phyloP scores from a whole-genome alignment of 2,888 invertebrate species.

The Phytoseiulus persimilis region DNA sequence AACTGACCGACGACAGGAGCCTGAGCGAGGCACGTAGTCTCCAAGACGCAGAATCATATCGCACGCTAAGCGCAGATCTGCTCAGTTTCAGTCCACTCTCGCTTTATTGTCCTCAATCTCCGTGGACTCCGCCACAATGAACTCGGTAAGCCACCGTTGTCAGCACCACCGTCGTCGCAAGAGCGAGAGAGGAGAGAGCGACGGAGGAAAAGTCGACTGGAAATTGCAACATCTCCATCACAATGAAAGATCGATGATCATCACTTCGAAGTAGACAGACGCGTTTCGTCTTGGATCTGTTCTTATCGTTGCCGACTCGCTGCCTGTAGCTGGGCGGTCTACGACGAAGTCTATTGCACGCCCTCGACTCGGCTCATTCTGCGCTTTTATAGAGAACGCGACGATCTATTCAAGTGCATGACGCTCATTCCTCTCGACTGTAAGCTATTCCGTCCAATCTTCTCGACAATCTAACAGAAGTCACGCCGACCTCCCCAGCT shows the following conservation, averaged over 20 bases:
- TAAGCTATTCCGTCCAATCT: neutral
- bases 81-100: neutral
- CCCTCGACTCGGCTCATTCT: neutral
- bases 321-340: neutral
- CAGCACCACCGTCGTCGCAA: too few relatives aligned
- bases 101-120: neutral
- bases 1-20: neutral
- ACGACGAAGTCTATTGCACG: neutral
- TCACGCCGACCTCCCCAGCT: neutral
- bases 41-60: neutral
- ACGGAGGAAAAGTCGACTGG: neutral
- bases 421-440: neutral
- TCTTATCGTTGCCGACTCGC: neutral
- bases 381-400: neutral
- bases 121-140: neutral
- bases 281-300: neutral
- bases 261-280: neutral
- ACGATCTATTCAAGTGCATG: neutral
- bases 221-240: neutral
- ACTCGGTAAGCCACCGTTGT: neutral
- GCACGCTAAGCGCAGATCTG: neutral
- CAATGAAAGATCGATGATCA: neutral
- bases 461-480: neutral
- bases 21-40: neutral
- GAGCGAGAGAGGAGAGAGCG: neutral